These are phyloP conservation scores for Syrrhaptes paradoxus DNA, from an alignment of 2,113 vertebrate genomes.

Conservation along the genomic window DNA sequence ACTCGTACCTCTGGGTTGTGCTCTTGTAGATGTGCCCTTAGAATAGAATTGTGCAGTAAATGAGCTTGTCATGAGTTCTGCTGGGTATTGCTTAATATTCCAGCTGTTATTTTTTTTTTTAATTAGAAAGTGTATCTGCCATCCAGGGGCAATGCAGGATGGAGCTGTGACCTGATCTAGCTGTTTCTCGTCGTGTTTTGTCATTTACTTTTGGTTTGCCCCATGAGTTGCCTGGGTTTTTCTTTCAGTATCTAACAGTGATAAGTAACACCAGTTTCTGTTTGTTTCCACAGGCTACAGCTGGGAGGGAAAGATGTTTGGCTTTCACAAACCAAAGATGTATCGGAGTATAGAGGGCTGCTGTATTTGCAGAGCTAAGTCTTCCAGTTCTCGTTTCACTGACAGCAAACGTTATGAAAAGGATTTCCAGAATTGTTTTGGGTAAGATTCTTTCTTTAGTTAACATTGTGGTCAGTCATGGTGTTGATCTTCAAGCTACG, in stretches of 20 bases:
- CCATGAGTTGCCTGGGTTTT: background rate
- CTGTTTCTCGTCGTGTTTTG: background rate
- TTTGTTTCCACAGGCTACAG: slow-evolving; percentile 64
- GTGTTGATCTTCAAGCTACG: background rate
- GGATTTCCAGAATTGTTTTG: slow-evolving; percentile 97
- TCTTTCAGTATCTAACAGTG: background rate
- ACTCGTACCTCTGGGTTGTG: background rate
- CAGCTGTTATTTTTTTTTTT: background rate
- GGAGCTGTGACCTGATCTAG: background rate
- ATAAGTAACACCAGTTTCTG: slow-evolving; percentile 27
- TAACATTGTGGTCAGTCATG: fast-evolving
- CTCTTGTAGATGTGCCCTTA: background rate
- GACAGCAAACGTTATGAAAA: slow-evolving; percentile 98
- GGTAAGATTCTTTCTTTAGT: slow-evolving; percentile 78
- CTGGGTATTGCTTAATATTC: background rate
- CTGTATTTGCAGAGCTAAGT: slow-evolving; percentile 98
- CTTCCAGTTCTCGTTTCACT: slow-evolving; percentile 97
- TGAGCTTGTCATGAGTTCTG: background rate
- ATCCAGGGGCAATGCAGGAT: background rate
- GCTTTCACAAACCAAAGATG: slow-evolving; percentile 99
- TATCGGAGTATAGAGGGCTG: slow-evolving; percentile 97
- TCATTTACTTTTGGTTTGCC: background rate
- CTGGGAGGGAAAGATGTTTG: slow-evolving; percentile 88
- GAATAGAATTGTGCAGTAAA: background rate
- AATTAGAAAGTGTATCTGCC: background rate